Percentiles rank a stretch among this genome's conserved stretches.
Evolutionary conservation across 30 jellyfish, hydroid and myxozoan genomes (phyloP).

Genomic region (Cassiopea xamachana): DNA sequence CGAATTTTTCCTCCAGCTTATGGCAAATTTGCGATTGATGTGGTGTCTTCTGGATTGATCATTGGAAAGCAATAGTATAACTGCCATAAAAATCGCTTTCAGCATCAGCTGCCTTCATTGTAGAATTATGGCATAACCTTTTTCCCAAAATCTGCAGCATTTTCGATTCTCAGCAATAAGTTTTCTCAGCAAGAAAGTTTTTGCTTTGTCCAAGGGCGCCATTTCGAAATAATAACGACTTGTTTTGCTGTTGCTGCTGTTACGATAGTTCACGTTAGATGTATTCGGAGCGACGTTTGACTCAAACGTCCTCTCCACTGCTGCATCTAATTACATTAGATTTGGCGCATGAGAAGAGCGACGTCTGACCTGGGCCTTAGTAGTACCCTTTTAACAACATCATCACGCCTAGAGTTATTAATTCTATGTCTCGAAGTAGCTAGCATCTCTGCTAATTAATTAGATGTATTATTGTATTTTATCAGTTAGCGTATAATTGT

Average conservation of each 20-base stretch:
- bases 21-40: not conserved
- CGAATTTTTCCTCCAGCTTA: not conserved
- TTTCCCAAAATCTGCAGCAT: not conserved
- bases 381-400: too few species aligned
- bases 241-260: not conserved
- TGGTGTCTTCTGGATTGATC: not conserved
- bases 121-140: not conserved
- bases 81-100: not conserved
- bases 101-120: not conserved
- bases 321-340: not conserved
- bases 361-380: not conserved
- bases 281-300: too few species aligned
- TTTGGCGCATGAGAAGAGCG: not conserved
- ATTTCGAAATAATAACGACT: not conserved
- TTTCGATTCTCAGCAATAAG: not conserved
- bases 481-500: too few species aligned
- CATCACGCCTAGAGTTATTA: too few species aligned
- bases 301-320: not conserved
- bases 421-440: too few species aligned
- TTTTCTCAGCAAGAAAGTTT: not conserved
- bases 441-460: too few species aligned
- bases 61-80: too few species aligned
- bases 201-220: not conserved
- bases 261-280: not conserved
- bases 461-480: too few species aligned